Conservation (phyloP, 2,113 vertebrate species). For the Pseudopipra pipra region DNA sequence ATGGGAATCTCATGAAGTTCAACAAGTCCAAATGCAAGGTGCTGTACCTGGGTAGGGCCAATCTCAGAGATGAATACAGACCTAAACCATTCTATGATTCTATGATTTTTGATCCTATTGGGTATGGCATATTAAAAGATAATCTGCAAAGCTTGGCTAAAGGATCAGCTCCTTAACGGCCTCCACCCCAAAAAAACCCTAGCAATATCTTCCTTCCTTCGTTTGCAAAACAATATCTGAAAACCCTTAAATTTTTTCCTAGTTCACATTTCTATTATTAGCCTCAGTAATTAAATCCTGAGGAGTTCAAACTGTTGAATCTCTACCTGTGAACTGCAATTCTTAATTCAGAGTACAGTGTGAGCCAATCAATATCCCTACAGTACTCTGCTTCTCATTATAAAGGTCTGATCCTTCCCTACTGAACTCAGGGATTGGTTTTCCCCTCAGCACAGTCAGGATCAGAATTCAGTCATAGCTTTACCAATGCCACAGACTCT, state of each 20-base stretch:
- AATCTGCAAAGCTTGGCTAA: neutral
- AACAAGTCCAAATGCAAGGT: neutral
- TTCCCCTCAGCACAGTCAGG: neutral
- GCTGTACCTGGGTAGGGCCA: neutral
- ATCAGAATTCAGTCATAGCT: neutral
- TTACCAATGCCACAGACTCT: neutral
- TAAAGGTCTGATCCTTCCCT: neutral
- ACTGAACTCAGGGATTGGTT: neutral
- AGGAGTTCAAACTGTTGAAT: constrained; percentile 1
- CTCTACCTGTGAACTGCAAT: neutral
- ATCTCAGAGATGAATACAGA: neutral
- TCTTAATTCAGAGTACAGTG: neutral
- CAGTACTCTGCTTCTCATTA: neutral
- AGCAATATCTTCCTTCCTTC: neutral
- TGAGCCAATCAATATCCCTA: neutral
- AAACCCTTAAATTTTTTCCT: neutral
- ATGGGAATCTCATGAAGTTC: neutral
- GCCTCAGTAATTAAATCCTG: neutral
- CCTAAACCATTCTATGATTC: neutral
- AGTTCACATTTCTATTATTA: neutral
- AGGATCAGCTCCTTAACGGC: neutral
- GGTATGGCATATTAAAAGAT: neutral
- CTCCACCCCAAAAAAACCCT: accelerated
- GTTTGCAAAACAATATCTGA: neutral
- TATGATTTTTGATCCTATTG: neutral